Evolutionary conservation across 1,140 invertebrate genomes (phyloP), one percentile per base, ranked within the genome.

Genomic region (Heliconius nattereri): DNA sequence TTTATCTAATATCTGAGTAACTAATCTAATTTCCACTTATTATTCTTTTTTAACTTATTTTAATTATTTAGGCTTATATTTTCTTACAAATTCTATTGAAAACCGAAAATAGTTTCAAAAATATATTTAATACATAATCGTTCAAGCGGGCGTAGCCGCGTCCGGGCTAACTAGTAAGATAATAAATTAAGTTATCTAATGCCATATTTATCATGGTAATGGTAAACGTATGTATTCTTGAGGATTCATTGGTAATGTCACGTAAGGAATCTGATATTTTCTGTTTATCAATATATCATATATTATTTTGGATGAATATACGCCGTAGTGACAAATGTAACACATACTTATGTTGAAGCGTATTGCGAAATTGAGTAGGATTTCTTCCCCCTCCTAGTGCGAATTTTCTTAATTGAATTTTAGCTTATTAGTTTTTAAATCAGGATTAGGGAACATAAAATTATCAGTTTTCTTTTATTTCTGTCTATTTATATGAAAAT

Each of bases 231-330:
- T 23, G 57, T 26, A 60, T 60, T 60, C n/a, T 2, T 60, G 6
- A 16, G 73, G 29, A 26, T 71, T 75, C 29, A 81, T 81, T 77
- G 75, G 45, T 75, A 75, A 35, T 40, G 16, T 49, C 76, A 71
- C 19, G 29, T 23, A 6, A 3, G 54, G 19, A 57, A 78, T 78
- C 54, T 45, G 73, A 81, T 73, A 78, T 78, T 75, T 81, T 74
- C 71, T 78, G 70, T 74, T 71, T 57, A 72, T 73, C 35, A 19
- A 35, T n/a, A n/a, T n/a, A n/a, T n/a, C n/a, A 74, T 83, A n/a
- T 75, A 71, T 57, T 32, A 26, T 71, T 70, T 76, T n/a, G 29
- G 52, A 54, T 80, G 75, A 23, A n/a, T 9, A 23, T 26, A 66
- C 20, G 26, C 5, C 54, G 54, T 57, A 66, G 60, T 29, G 23